These are phyloP conservation scores for Ceyx margarethae DNA, from an alignment of 2,113 vertebrate species.

Conservation along the genomic window DNA sequence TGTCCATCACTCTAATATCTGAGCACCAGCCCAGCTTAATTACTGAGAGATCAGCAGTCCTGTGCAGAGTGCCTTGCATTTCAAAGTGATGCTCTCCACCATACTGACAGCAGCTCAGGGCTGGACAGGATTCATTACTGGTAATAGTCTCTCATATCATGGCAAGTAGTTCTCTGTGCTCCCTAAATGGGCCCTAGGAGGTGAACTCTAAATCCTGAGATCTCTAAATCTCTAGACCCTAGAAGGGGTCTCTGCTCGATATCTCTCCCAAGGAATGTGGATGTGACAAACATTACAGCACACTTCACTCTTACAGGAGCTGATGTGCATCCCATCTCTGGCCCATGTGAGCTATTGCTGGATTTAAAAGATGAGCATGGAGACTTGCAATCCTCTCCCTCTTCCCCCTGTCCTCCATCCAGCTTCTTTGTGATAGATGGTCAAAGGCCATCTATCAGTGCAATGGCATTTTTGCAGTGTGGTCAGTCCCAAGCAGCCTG, in stretches of 20 bases:
- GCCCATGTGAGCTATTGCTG: neutral
- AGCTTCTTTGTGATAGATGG: neutral
- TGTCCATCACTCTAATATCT: conserved; percentile 58
- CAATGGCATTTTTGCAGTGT: neutral
- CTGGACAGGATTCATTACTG: neutral
- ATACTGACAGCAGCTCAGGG: neutral
- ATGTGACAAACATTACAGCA: neutral
- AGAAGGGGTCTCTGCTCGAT: neutral
- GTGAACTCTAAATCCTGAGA: neutral
- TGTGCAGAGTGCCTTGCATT: conserved; percentile 5
- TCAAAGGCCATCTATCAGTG: neutral
- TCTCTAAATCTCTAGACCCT: too few relatives aligned
- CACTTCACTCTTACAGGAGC: neutral
- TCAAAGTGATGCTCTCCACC: neutral
- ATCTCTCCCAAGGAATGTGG: neutral
- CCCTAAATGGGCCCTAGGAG: neutral
- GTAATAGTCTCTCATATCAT: neutral
- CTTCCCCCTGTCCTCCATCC: neutral
- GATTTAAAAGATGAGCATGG: neutral
- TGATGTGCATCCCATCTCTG: rapidly evolving
- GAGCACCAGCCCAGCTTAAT: conserved; percentile 47
- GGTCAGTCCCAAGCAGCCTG: neutral
- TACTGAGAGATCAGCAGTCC: conserved; percentile 29
- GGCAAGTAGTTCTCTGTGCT: neutral
- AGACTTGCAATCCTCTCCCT: neutral